Percentiles rank a stretch among this genome's conserved stretches.
Evolutionary conservation across 2,797 vertebrate genomes (phyloP).

Genomic region (Xiphorhynchus erythropygius): DNA sequence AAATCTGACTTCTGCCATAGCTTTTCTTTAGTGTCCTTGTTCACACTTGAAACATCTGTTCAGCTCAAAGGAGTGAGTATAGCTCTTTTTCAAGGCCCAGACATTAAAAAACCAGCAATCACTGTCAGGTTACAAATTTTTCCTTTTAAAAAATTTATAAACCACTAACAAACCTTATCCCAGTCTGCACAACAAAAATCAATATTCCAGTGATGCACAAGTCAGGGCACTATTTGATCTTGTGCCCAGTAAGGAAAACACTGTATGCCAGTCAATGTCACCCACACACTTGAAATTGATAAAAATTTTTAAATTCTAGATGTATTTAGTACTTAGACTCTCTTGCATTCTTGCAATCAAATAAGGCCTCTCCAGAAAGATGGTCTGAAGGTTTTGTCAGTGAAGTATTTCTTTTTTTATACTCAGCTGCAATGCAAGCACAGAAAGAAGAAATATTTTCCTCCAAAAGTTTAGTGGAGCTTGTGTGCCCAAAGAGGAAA

Average conservation of each 20-base stretch:
- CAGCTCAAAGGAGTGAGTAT: not conserved
- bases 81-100: not conserved
- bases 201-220: not conserved
- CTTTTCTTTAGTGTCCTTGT: not conserved
- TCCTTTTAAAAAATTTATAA: not conserved
- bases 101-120: not conserved
- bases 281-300: not conserved
- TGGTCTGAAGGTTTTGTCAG: not conserved
- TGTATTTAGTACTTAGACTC: not conserved
- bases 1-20: not conserved
- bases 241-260: not conserved
- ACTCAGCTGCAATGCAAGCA: not conserved
- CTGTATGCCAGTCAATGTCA: not conserved
- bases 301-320: not conserved
- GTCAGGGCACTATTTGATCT: not conserved
- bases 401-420: not conserved
- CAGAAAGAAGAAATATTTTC: not conserved
- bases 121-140: not conserved
- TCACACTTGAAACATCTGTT: not conserved
- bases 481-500: not conserved
- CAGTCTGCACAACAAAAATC: not conserved
- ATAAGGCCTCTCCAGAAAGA: not conserved
- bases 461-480: not conserved
- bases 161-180: not conserved
- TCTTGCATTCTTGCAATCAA: not conserved